Base-by-base conservation (phyloP, 2,797 vertebrate genomes). In the Monodelphis domestica region DNA sequence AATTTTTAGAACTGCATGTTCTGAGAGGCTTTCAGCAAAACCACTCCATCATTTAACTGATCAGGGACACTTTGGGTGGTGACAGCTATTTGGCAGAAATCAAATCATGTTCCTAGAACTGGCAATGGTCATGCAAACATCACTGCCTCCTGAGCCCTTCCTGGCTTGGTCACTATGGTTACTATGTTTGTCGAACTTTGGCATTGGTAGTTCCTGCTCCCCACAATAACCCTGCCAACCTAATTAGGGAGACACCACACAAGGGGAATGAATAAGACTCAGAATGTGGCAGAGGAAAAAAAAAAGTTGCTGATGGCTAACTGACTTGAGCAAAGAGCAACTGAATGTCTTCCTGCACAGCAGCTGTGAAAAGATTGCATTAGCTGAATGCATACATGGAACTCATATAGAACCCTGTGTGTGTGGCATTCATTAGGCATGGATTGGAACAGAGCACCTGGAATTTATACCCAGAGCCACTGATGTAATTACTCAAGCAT, bases 71-170 rank as follows among this genome's bases (percentile, higher is more conserved):
- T 94, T 95, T 90, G 90, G 97, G 92, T 89, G 52, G 11, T 97
- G 95, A 96, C 95, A 28, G 93, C 95, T 97, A 92, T 97, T 97
- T 97, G 95, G 95, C 96, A 89, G 45, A 78, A 93, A 87, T 90
- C 93, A 93, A 95, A 94, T 88, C 92, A 2, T 89, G 88, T 91
- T 96, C 51, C 2, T 56, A 17, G 50, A 88, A 26, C 89, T 97
- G 97, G 94, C 95, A 97, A 96, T 97, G 96, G 95, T 96, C 96
- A 91, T 52, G 95, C 95, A 97, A 97, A 96, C 94, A 94, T 92
- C 84, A 56, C 5, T 0, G 1, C 91, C 91, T 95, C 91, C 97
- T 96, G 97, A 95, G 55, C 91, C 63, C 94, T 78, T 78, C 7
- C n/a, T 78, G n/a, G 38, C 70, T 90, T 10, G 95, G 94, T 95